Evolutionary conservation across 2,113 vertebrate species (phyloP), one percentile per base, ranked within the genome.

Genomic region (Ifrita kowaldi): DNA sequence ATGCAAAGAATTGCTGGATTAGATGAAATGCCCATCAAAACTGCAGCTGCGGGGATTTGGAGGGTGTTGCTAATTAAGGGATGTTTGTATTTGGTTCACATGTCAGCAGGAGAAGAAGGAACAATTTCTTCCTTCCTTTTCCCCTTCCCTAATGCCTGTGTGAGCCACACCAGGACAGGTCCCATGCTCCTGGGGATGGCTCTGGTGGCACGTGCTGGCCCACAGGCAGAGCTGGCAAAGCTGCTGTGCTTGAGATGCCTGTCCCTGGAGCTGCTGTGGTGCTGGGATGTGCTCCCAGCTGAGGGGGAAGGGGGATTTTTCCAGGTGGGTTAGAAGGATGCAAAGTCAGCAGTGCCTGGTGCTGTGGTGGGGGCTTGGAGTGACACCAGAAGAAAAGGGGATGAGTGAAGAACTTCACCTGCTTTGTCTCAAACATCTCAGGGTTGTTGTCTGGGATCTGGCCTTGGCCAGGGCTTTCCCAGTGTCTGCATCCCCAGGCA

Each of bases 1-100:
- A 2, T n/a, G 71, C 52, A 62, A 1, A 67, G 71, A 83, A 67
- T 37, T 53, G 53, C 70, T 85, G 70, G 71, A 39, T 83, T 88
- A 55, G 84, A 52, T 83, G 71, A 80, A 83, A 85, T 32, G 70
- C 62, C 83, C 89, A 55, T 88, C 83, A 49, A 44, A 88, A 63
- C 39, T n/a, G 79, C 52, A 67, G 56, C 91, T 53, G 56, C 2
- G 16, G 73, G 65, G 50, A 42, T 88, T 56, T 56, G 73, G 68
- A 68, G 69, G 49, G 50, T 78, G 82, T 60, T 84, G 23, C 60
- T 77, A 30, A 77, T 68, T n/a, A 35, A 56, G 50, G 21, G 74
- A 56, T 56, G 50, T 47, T 81, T 56, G 52, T 56, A 26, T 77
- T 89, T 80, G 63, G 53, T 73, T 86, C 33, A 3, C 28, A 3